Percentiles rank a stretch among this genome's conserved stretches.
phyloP scores from a whole-genome alignment of 2,888 invertebrate genomes.

The Drosophila parthenogenetica region DNA sequence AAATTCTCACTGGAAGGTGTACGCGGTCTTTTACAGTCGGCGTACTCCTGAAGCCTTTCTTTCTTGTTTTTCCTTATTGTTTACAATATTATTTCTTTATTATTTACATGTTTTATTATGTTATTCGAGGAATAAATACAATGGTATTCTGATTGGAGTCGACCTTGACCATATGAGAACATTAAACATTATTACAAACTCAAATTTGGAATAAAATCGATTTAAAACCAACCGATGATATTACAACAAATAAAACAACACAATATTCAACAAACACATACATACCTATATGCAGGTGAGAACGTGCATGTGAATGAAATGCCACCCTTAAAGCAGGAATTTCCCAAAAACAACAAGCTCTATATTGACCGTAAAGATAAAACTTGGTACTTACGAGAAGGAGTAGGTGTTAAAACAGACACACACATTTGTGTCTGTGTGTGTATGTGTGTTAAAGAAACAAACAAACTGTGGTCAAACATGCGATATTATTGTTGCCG shows the following conservation, averaged over 20 bases:
- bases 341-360: conserved; percentile 15
- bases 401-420: conserved; percentile 71
- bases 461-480: conserved; percentile 68
- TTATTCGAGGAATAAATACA: no score
- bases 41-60: no score
- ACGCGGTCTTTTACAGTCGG: no score
- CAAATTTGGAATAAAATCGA: background rate
- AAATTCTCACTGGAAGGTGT: no score
- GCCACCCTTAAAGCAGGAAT: conserved; percentile 55
- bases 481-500: conserved; percentile 50
- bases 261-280: conserved; percentile 35
- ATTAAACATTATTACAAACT: no score
- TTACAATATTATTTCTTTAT: no score
- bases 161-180: no score
- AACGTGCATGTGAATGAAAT: conserved; percentile 35
- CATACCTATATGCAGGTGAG: background rate
- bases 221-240: conserved; percentile 37
- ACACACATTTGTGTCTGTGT: conserved; percentile 13
- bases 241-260: background rate
- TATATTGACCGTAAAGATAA: conserved; percentile 77
- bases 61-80: no score
- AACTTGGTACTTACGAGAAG: conserved; percentile 55
- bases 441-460: conserved; percentile 21
- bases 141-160: no score
- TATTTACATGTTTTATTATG: no score